These are phyloP conservation scores for Nipponia nippon DNA, from an alignment of 2,113 vertebrate genomes.

Conservation along the genomic window DNA sequence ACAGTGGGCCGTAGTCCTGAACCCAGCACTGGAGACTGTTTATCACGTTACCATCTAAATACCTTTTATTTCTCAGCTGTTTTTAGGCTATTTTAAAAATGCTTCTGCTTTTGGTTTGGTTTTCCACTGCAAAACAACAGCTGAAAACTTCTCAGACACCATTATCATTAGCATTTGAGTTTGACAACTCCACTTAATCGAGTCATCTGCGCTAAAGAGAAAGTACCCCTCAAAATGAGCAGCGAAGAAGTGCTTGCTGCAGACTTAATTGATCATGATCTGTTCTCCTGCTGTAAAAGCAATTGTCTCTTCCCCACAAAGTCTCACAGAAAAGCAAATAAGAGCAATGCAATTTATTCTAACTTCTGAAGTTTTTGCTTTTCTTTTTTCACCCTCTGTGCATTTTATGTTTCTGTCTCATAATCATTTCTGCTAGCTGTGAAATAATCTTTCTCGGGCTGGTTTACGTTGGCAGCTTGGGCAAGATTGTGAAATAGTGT, in stretches of 20 bases:
- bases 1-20: not conserved
- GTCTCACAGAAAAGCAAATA: not conserved
- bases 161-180: not conserved
- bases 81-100: constrained; percentile 72
- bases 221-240: not conserved
- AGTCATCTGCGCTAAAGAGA: not conserved
- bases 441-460: not conserved
- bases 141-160: constrained; percentile 52
- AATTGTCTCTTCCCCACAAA: not conserved
- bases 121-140: constrained; percentile 74
- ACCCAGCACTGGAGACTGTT: constrained; percentile 30
- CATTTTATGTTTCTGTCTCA: not conserved
- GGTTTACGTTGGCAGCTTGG: not conserved
- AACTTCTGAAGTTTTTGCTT: not conserved
- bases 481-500: not conserved
- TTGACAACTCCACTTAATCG: not conserved
- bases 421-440: not conserved
- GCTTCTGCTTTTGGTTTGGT: constrained; percentile 57
- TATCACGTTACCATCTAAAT: constrained; percentile 69
- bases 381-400: not conserved
- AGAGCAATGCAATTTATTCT: not conserved
- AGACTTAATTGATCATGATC: accelerated
- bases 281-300: not conserved
- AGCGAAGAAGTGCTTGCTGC: not conserved
- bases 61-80: constrained; percentile 69